Percentiles rank a stretch among this genome's conserved stretches.
Evolutionary conservation across 1,140 invertebrate genomes (phyloP).

Genomic region (Bathynomus jamesi): DNA sequence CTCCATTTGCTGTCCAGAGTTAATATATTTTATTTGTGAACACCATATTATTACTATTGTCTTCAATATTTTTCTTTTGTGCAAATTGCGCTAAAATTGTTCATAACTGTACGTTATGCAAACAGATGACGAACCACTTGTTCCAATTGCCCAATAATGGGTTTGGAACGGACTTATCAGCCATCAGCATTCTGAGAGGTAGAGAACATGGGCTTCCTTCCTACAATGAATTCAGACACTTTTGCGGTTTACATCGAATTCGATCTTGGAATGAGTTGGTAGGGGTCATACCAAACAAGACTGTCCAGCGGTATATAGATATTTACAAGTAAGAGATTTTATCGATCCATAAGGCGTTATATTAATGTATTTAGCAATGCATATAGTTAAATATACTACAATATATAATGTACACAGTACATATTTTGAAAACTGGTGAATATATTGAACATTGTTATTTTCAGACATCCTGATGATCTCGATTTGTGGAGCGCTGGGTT

Average conservation of each 20-base stretch:
- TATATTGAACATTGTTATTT: not conserved
- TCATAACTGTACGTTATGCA: not conserved
- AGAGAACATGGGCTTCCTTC: conserved; percentile 48
- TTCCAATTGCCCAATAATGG: conserved; percentile 43
- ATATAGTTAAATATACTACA: not conserved
- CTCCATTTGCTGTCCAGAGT: no score
- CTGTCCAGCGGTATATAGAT: conserved; percentile 63
- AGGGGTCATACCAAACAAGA: conserved; percentile 81
- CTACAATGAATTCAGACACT: conserved; percentile 47
- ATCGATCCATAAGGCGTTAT: not conserved
- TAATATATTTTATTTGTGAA: no score
- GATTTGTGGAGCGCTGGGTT: conserved; percentile 48
- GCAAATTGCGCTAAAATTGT: not conserved
- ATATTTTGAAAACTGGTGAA: no score
- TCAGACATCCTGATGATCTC: conserved; percentile 44
- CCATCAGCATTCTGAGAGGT: conserved; percentile 63
- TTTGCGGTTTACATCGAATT: conserved; percentile 48
- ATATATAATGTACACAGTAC: no score
- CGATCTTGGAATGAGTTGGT: conserved; percentile 74
- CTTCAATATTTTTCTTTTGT: not conserved
- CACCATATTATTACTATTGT: no score
- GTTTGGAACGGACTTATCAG: conserved; percentile 55
- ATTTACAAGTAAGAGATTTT: conserved; percentile 60
- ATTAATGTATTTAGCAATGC: not conserved
- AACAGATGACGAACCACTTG: conserved; percentile 44